Evolutionary conservation across 2,113 vertebrate genomes (phyloP).

Genomic region (Hymenochirus boettgeri): DNA sequence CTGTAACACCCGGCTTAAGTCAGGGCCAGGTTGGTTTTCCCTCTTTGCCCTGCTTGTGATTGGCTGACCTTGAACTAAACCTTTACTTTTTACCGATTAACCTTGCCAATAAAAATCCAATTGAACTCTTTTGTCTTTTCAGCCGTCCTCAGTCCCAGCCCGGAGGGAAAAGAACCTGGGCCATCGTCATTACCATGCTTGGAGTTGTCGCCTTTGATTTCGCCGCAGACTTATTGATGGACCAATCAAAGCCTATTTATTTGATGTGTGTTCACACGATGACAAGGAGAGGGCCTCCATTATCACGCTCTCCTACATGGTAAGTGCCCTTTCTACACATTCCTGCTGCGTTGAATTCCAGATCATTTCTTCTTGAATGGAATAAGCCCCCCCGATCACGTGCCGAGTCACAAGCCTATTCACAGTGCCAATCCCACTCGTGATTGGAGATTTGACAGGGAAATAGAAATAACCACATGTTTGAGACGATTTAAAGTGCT

Average conservation of each 20-base stretch:
- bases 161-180: conserved; percentile 64
- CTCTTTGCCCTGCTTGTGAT: too few relatives aligned
- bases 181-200: conserved; percentile 84
- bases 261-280: conserved; percentile 89
- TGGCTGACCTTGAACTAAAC: too few relatives aligned
- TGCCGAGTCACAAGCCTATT: conserved; percentile 49
- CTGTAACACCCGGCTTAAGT: too few relatives aligned
- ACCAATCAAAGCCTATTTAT: conserved; percentile 95
- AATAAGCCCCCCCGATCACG: conserved; percentile 52
- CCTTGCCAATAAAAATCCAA: too few relatives aligned
- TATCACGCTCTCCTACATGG: conserved; percentile 95
- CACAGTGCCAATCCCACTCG: background rate
- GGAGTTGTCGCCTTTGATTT: conserved; percentile 97
- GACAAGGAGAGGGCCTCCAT: conserved; percentile 91
- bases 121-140: too few relatives aligned
- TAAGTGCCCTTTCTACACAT: conserved; percentile 51
- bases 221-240: conserved; percentile 94
- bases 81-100: too few relatives aligned
- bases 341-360: background rate
- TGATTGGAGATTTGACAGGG: too few relatives aligned
- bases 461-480: background rate
- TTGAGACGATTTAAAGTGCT: background rate
- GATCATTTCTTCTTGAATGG: conserved; percentile 41
- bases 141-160: conserved; percentile 54
- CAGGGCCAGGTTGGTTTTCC: too few relatives aligned